Conservation (phyloP, 2,797 vertebrate genomes). For the Sebastiscus tertius region DNA sequence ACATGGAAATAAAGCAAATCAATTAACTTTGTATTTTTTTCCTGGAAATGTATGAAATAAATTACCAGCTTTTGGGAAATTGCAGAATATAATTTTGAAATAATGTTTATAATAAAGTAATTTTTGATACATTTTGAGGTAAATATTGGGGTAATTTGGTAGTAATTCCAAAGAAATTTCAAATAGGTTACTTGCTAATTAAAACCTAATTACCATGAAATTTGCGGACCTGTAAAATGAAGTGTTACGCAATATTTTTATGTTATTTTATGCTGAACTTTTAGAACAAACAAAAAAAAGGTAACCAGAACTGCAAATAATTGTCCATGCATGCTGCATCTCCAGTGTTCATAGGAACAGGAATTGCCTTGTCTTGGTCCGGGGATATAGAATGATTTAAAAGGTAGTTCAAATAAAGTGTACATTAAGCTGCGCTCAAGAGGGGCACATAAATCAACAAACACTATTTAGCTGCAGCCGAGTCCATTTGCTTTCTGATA, state of each 20-base stretch:
- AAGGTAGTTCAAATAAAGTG: not conserved
- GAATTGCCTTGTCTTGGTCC: not conserved
- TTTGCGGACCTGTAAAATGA: no score
- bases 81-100: rapidly evolving
- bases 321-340: not conserved
- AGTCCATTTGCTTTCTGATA: not conserved
- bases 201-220: no score
- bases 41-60: no score
- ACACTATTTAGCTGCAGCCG: not conserved
- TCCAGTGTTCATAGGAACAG: not conserved
- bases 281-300: not conserved
- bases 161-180: no score
- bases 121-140: no score
- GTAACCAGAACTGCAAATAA: not conserved
- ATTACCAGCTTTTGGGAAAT: no score
- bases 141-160: no score
- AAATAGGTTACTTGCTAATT: no score
- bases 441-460: not conserved
- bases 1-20: no score
- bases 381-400: not conserved
- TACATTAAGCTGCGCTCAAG: not conserved
- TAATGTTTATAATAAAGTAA: no score
- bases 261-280: not conserved
- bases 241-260: not conserved
- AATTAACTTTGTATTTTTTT: no score